Conservation (phyloP, 2,113 vertebrate species). For the Lepus timidus region DNA sequence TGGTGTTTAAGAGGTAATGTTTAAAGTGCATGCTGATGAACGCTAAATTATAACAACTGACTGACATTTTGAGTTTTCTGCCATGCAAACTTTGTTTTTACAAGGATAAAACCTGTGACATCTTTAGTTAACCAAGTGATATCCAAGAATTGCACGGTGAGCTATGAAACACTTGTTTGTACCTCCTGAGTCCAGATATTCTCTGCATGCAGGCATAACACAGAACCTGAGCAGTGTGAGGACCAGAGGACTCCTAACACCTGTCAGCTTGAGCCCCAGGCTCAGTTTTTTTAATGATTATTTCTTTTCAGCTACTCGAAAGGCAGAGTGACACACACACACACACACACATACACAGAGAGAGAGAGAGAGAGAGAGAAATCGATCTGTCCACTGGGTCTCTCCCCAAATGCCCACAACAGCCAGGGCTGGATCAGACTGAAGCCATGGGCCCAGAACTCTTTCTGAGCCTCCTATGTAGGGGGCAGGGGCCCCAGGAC, state of each 20-base stretch:
- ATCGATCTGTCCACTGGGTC: no score
- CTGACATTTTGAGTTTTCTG: neutral
- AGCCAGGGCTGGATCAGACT: no score
- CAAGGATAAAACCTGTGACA: neutral
- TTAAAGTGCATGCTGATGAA: neutral
- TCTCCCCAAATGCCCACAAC: no score
- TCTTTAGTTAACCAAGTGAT: neutral
- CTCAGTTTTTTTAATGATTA: neutral
- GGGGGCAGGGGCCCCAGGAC: no score
- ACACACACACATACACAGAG: no score
- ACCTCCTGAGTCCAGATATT: neutral
- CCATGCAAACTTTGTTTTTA: neutral
- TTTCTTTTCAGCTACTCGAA: no score
- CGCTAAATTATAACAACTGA: neutral
- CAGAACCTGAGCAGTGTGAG: neutral
- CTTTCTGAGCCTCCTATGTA: no score
- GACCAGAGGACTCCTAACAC: neutral
- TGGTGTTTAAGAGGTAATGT: neutral
- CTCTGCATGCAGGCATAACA: neutral
- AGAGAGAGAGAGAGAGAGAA: no score
- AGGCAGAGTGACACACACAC: no score
- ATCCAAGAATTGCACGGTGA: neutral
- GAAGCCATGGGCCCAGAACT: no score
- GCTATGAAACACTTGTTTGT: fast-evolving
- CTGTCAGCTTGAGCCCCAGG: neutral